Percentiles rank a stretch among this genome's conserved stretches.
Conservation (phyloP, 2,888 invertebrate species). For the Eretmocerus hayati region DNA sequence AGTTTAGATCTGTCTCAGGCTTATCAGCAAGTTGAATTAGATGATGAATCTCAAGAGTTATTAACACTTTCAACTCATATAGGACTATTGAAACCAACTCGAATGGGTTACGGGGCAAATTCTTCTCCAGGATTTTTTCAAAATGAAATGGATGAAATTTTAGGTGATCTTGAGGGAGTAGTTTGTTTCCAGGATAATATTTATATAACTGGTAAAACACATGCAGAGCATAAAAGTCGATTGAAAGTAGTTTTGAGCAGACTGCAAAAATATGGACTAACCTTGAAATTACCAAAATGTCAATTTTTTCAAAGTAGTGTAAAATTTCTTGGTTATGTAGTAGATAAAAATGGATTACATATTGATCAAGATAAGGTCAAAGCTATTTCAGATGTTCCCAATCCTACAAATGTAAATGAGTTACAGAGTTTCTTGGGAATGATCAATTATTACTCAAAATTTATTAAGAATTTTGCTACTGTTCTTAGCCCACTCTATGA, state of each 20-base stretch:
- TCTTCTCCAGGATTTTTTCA: conserved; percentile 33
- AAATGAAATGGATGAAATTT: conserved; percentile 28
- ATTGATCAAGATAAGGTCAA: conserved; percentile 22
- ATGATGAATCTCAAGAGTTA: conserved; percentile 11
- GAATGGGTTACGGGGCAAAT: neutral
- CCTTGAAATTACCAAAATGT: conserved; percentile 26
- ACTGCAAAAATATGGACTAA: conserved; percentile 22
- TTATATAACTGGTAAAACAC: conserved; percentile 20
- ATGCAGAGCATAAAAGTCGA: conserved; percentile 21
- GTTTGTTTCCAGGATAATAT: conserved; percentile 28
- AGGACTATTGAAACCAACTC: neutral
- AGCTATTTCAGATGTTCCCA: conserved; percentile 24
- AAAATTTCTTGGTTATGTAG: conserved; percentile 26
- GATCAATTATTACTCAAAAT: conserved; percentile 35
- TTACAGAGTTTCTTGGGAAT: conserved; percentile 28
- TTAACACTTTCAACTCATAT: neutral
- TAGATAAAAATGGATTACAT: conserved; percentile 27
- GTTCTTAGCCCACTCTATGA: conserved; percentile 29
- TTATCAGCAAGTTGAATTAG: conserved; percentile 19
- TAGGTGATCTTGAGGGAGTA: conserved; percentile 20
- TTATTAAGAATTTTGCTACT: conserved; percentile 26
- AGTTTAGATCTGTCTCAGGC: conserved; percentile 10
- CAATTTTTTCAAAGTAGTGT: conserved; percentile 23
- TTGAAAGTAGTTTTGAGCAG: conserved; percentile 21
- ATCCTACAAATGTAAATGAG: conserved; percentile 23